Evolutionary conservation across 2,888 invertebrate species (phyloP), one percentile per base, ranked within the genome.

Genomic region (Agrilus biguttatus): DNA sequence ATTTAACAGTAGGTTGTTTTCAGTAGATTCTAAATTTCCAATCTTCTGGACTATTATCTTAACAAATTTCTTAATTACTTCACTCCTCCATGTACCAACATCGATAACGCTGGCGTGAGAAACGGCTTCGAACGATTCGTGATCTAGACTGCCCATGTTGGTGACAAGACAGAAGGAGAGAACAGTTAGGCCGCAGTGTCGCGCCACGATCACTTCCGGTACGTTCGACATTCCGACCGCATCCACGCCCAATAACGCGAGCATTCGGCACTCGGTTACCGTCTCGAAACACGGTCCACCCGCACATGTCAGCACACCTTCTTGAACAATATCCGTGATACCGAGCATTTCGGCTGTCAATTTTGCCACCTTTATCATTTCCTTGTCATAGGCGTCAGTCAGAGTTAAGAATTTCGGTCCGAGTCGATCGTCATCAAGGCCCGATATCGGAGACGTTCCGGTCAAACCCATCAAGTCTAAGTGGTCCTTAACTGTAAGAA

Each of bases 251-350:
- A 91, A 69, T 67, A 81, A 76, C 53, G 80, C 76, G 44, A 96
- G 70, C 74, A 91, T 83, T 53, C 73, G 77, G 42, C 91, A 69
- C 67, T 98, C 97, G 0, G 96, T 91, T 0, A 95, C 88, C 0
- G 96, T 95, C 67, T 98, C 97, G 60, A 83, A 98, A 64, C 85
- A 88, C 0, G 97, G 97, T 0, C 97, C 97, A 2, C 90, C 91
- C 13, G 92, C 72, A 64, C 93, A 91, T 1, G 88, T 83, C 69
- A 97, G 98, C 8, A 97, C 89, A 1, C 97, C 98, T 58, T 91
- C 87, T 45, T 79, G 81, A 1, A 91, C 68, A 46, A 80, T 78
- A 47, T 82, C 69, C 8, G 73, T 73, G 19, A 89, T 77, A 5
- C 80, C 80, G 34, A 53, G 43, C 8, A 47, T 40, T 2, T 39